Base-by-base conservation (phyloP, 2,113 vertebrate genomes). In the Acrocephalus kingi region DNA sequence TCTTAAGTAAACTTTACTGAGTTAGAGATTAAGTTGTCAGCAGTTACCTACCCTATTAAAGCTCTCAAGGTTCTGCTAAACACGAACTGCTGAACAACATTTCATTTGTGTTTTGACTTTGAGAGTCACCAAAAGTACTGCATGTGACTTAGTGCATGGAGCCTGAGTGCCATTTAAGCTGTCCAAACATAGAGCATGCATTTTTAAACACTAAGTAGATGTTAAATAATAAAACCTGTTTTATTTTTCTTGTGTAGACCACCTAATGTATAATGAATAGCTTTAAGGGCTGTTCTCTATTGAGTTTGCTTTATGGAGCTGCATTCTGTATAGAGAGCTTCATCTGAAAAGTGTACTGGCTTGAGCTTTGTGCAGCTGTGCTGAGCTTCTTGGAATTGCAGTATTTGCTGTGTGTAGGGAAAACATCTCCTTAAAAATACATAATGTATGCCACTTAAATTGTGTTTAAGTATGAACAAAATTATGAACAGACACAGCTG, bases 301-400 rank as follows among this genome's bases (percentile, higher is more conserved):
- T 30, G 61, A 63, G 28, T 84, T 63, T 91, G 18, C 49, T 58
- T 92, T 67, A 62, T 58, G 11, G 37, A 10, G 15, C 19, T 78
- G 16, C 24, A 25, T 74, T 69, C 45, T 64, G 35, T 33, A 39
- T 25, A 22, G 67, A 35, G 31, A 69, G 8, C 51, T 84, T 76
- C 3, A 33, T 78, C 56, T 87, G 73, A 74, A 80, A 81, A 16
- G 6, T 59, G 31, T 63, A 10, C 48, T 84, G 79, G 41, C 78
- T 92, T 61, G 61, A 75, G 35, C 43, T 45, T 7, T 8, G 16
- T 87, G 74, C 96, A 97, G 95, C 92, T 97, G 91, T 89, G 55
- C 58, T 79, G 56, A 78, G 52, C 30, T 89, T 74, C 39, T 77
- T 75, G 77, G 74, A 49, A 79, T 15, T 68, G 27, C 58, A 72